These are phyloP conservation scores for Corythornis leucogaster DNA, from an alignment of 2,797 vertebrate species.

Conservation along the genomic window DNA sequence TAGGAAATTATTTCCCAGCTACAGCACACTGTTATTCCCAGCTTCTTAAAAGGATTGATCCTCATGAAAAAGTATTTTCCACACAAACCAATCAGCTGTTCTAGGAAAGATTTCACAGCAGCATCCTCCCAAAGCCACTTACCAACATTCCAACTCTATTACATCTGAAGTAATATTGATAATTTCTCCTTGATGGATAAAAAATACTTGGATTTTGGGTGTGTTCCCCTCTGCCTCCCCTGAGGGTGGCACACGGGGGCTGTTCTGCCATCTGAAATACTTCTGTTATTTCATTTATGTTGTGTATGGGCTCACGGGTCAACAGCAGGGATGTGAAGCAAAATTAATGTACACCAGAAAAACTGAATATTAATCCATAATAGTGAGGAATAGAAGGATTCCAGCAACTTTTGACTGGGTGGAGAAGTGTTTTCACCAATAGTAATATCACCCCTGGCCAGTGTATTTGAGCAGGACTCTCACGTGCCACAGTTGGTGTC, in stretches of 20 bases:
- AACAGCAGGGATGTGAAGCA: neutral
- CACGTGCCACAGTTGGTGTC: neutral
- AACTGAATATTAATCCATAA: neutral
- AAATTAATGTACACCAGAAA: neutral
- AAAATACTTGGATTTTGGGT: neutral
- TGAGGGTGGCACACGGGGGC: neutral
- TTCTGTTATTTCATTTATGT: neutral
- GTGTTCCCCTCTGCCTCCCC: neutral
- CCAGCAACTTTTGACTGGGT: neutral
- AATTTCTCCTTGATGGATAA: neutral
- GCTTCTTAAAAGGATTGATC: neutral
- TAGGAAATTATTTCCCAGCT: neutral
- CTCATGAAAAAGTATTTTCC: neutral
- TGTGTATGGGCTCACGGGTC: neutral
- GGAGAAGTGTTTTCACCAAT: neutral
- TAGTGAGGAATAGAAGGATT: neutral
- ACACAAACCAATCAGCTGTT: neutral
- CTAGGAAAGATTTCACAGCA: neutral
- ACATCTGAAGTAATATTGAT: neutral
- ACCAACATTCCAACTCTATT: neutral
- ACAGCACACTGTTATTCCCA: fast-evolving
- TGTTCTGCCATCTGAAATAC: neutral
- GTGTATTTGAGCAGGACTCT: neutral
- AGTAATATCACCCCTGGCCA: neutral
- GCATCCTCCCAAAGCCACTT: neutral